Evolutionary conservation across 2,113 vertebrate genomes (phyloP).

Genomic region (crab-eating macaque (Macaca fascicularis)): T2T-MFA8v1.1 NC_088380.1:152046001-152046500

Average conservation of each 20-base stretch:
- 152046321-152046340: not conserved
- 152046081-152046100: not conserved
- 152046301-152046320: conserved; percentile 53
- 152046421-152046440: not conserved
- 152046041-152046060: not conserved
- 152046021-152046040: not conserved
- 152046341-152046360: not conserved
- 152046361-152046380: conserved; percentile 40
- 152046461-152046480: not conserved
- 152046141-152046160: not conserved
- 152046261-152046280: conserved; percentile 51
- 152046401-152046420: not conserved
- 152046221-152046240: not conserved
- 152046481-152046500: not conserved
- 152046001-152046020: too few species aligned
- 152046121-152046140: not conserved
- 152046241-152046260: not conserved
- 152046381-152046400: conserved; percentile 42
- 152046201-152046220: not conserved
- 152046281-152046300: conserved; percentile 38
- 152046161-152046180: not conserved
- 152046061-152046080: not conserved
- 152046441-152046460: not conserved
- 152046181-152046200: not conserved
- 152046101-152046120: not conserved